Percentiles rank a stretch among this genome's conserved stretches.
Evolutionary conservation across 2,113 vertebrate genomes (phyloP).

Genomic region (Ptilorrhoa leucosticta): DNA sequence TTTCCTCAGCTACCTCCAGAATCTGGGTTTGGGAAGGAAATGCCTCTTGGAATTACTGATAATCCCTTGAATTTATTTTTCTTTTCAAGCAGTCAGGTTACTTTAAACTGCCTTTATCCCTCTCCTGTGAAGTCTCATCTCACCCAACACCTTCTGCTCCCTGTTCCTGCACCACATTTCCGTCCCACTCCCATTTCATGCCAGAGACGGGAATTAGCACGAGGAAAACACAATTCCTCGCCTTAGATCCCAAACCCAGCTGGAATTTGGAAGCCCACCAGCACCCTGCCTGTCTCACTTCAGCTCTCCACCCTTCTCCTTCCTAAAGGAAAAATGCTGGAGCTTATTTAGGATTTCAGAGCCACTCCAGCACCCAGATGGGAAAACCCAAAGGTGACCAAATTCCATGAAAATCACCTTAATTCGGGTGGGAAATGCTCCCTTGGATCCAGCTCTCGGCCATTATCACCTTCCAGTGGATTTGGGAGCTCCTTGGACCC

Average conservation of each 20-base stretch:
- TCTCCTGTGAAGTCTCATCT: not conserved
- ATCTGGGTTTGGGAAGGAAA: not conserved
- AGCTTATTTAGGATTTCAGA: not conserved
- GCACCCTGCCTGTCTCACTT: rapidly evolving
- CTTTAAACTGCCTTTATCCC: not conserved
- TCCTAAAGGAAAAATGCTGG: not conserved
- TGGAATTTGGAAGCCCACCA: not conserved
- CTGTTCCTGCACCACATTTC: rapidly evolving
- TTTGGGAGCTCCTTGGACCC: not conserved
- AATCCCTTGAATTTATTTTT: not conserved
- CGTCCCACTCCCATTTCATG: not conserved
- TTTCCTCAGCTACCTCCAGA: not conserved
- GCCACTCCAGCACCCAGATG: too few relatives aligned
- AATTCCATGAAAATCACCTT: not conserved
- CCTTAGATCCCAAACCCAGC: not conserved
- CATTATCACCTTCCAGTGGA: rapidly evolving
- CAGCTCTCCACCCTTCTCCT: not conserved
- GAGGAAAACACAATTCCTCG: not conserved
- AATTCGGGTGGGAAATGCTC: rapidly evolving
- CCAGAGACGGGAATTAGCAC: not conserved
- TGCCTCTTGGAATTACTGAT: not conserved
- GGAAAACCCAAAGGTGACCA: not conserved
- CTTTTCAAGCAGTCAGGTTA: not conserved
- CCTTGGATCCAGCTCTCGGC: not conserved
- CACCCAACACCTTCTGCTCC: not conserved